Evolutionary conservation across 92 coral and sea anemone genomes (phyloP).

Genomic region (Parazoanthus swiftii): DNA sequence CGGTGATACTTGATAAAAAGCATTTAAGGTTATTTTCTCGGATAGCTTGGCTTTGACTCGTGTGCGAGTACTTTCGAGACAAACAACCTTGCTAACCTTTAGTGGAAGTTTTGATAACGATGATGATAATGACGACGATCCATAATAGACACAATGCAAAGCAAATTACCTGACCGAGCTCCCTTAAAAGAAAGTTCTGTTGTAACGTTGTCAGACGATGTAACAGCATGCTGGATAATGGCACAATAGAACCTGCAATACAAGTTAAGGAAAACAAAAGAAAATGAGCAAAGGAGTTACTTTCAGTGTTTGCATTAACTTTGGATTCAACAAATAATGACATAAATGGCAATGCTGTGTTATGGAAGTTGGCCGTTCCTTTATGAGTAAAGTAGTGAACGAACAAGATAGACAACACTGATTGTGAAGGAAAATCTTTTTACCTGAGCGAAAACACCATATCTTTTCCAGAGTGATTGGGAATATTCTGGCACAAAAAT

Average conservation of each 20-base stretch:
- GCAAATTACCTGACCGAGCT: conserved; percentile 7
- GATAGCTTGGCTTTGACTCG: no score
- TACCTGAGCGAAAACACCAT: conserved; percentile 41
- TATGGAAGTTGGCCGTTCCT: neutral
- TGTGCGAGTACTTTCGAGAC: no score
- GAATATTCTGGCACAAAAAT: conserved; percentile 20
- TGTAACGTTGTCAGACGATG: conserved; percentile 22
- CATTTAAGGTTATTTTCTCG: no score
- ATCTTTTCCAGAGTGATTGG: conserved; percentile 28
- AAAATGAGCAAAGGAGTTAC: neutral
- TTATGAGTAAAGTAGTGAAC: neutral
- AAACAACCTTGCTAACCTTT: no score
- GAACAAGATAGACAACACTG: neutral
- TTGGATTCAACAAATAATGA: neutral
- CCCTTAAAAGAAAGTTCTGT: neutral
- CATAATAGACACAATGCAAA: neutral
- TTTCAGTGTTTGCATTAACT: neutral
- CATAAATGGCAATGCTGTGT: neutral
- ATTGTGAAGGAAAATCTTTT: neutral
- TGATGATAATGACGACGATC: neutral
- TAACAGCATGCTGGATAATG: conserved; percentile 8
- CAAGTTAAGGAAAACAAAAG: neutral
- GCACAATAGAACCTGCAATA: conserved; percentile 6
- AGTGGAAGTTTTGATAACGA: neutral
- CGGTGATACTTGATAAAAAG: no score